Base-by-base conservation (phyloP, 2,888 invertebrate species). In the Andrena marginata region DNA sequence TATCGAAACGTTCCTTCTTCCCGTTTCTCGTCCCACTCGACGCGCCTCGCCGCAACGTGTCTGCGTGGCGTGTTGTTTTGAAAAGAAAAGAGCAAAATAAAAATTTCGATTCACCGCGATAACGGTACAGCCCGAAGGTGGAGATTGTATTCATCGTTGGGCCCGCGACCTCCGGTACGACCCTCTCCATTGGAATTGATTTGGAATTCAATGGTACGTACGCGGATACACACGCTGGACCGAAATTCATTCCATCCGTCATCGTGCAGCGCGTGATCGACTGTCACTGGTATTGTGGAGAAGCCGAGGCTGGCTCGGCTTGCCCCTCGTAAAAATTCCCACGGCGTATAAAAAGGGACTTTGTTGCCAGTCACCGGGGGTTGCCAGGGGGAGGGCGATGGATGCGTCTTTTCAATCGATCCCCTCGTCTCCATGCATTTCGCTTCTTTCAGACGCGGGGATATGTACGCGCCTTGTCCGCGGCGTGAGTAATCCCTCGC, bases 401-500 rank as follows among this genome's bases (percentile, higher is more conserved):
- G 35, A 73, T 65, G 64, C 63, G 60, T 59, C 60, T 64, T 42
- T 54, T 71, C 49, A 65, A 87, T 84, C 68, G 84, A 78, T 74
- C 77, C 42, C 72, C 75, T 65, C 73, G 76, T 78, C 85, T 56
- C 65, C 49, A 72, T 76, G 65, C 78, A 33, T 16, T 16, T 78
- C 70, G 48, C 79, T 65, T 62, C 79, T 51, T 54, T 79, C 79
- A 68, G 26, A 26, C 65, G 3, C 10, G n/a, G 48, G 73, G 35
- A 33, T 59, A 54, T 68, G 65, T 63, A 62, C 56, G 69, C 60
- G 33, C 10, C 59, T 54, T 65, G 71, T 29, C 42, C 64, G 62
- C 2, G 48, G 31, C 5, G 62, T 51, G 84, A 87, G 56, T 80
- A 87, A 86, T 86, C 73, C 85, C 20, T 64, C 23, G 64, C 77